Percentiles rank a stretch among this genome's conserved stretches.
Evolutionary conservation across 2,113 vertebrate species (phyloP).

Genomic region (Mustela nigripes): DNA sequence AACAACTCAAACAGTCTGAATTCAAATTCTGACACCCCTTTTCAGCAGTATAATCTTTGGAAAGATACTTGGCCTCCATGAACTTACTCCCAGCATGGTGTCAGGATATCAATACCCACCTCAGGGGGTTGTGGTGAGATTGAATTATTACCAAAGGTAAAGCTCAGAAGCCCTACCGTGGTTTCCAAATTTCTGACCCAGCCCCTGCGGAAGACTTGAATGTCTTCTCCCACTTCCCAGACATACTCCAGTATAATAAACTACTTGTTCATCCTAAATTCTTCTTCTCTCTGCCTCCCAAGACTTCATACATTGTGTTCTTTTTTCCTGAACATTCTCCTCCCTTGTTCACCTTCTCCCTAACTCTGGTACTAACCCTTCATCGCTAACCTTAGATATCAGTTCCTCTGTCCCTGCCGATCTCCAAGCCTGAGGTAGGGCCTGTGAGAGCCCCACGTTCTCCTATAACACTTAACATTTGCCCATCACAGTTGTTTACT

Average conservation of each 20-base stretch:
- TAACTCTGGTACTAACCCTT: constrained; percentile 43
- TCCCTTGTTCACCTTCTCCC: neutral
- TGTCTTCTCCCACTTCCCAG: neutral
- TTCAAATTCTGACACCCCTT: neutral
- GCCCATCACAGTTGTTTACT: neutral
- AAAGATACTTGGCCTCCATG: neutral
- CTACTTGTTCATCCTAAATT: neutral
- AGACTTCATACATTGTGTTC: neutral
- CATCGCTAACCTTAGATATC: neutral
- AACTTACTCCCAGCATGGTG: neutral
- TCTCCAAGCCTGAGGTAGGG: constrained; percentile 1
- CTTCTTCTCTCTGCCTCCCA: constrained; percentile 25
- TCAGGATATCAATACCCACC: neutral
- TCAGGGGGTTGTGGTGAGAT: neutral
- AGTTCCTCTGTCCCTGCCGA: constrained; percentile 17
- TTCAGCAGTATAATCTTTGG: constrained; percentile 1
- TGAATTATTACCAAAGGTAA: neutral
- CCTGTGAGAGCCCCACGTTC: neutral
- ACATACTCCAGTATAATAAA: neutral
- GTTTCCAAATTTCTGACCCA: neutral
- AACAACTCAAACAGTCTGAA: constrained; percentile 15
- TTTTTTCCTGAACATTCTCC: neutral
- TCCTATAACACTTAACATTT: neutral
- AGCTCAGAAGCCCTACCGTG: neutral
- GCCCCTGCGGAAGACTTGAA: neutral